phyloP scores from a whole-genome alignment of 2,888 invertebrate genomes.

The Hypercompe scribonia region DNA sequence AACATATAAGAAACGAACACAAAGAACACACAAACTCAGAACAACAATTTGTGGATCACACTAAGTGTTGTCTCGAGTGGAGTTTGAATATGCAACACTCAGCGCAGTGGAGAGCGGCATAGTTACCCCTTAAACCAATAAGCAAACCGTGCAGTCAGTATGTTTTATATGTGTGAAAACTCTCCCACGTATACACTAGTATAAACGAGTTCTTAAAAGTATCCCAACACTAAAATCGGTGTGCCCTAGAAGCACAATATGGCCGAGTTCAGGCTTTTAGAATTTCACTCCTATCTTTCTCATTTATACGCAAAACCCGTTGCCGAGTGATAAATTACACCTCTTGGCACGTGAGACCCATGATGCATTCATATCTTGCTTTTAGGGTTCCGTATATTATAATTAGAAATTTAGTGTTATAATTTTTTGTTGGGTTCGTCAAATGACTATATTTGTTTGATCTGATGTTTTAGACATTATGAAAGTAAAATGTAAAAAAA shows the following conservation, averaged over 20 bases:
- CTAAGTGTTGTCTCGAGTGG: too few species aligned
- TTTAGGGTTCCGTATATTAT: slow-evolving; percentile 37
- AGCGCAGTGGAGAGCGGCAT: too few species aligned
- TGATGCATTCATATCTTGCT: slow-evolving; percentile 55
- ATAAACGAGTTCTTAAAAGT: background rate
- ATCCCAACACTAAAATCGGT: background rate
- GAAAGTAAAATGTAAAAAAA: background rate
- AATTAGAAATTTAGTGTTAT: background rate
- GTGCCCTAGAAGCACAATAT: slow-evolving; percentile 37
- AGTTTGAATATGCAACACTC: too few species aligned
- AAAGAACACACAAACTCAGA: too few species aligned
- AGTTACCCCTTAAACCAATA: too few species aligned
- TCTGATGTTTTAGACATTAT: background rate
- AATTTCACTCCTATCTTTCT: slow-evolving; percentile 43
- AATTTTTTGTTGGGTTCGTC: background rate
- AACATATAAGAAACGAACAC: too few species aligned
- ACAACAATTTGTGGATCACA: too few species aligned
- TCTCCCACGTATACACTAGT: background rate
- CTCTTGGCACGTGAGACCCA: slow-evolving; percentile 54
- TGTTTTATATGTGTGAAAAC: too few species aligned
- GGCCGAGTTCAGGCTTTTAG: slow-evolving; percentile 42
- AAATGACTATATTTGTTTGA: background rate
- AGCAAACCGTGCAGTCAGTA: too few species aligned
- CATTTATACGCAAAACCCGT: slow-evolving; percentile 53
- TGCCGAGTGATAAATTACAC: slow-evolving; percentile 54